Conservation (phyloP, 2,797 vertebrate species). For the Sebastes cheni region DNA sequence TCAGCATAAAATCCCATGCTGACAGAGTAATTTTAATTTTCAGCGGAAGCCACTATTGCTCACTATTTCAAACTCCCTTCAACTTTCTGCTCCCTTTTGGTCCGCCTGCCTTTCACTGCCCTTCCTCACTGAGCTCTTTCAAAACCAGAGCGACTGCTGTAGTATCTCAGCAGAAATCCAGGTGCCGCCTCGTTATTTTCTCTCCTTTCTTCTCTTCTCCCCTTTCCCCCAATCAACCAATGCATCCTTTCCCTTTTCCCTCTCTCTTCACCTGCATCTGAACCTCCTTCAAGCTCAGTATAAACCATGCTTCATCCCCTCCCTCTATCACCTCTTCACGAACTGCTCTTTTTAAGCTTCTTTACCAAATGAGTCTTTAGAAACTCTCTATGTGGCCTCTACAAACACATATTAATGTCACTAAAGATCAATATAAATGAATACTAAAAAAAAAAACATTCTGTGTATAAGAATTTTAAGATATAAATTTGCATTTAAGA, state of each 20-base stretch:
- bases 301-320: conserved; percentile 11
- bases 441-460: background rate
- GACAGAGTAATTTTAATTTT: conserved; percentile 26
- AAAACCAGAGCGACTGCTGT: background rate
- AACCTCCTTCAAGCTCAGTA: conserved; percentile 13
- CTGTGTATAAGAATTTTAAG: background rate
- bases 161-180: conserved; percentile 31
- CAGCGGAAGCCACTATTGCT: background rate
- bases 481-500: background rate
- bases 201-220: conserved; percentile 6
- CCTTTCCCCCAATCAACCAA: conserved; percentile 23
- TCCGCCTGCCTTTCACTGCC: background rate
- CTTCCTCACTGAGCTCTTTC: background rate
- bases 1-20: conserved; percentile 7
- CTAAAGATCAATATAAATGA: background rate
- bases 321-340: background rate
- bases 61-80: conserved; percentile 10
- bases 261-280: conserved; percentile 18
- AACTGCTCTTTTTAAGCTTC: background rate
- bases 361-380: background rate
- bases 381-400: background rate
- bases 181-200: conserved; percentile 14
- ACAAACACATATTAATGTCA: background rate
- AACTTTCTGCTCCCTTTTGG: background rate
- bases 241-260: conserved; percentile 2